Evolutionary conservation across 1,140 invertebrate species (phyloP).

Genomic region (Matsumurasca onukii): DNA sequence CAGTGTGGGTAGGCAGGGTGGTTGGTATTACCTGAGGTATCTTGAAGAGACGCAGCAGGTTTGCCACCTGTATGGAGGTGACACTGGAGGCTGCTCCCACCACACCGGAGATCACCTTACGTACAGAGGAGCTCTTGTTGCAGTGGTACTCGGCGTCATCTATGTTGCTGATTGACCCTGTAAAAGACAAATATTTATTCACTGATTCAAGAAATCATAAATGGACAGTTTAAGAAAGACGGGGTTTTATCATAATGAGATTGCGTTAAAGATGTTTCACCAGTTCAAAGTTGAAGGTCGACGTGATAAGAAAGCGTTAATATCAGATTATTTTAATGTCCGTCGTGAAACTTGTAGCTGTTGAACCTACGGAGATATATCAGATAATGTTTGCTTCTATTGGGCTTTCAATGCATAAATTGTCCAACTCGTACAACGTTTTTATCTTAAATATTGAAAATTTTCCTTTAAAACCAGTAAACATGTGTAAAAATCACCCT

Average conservation of each 20-base stretch:
- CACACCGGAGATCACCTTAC: constrained; percentile 91
- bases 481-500: neutral
- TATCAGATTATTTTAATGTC: neutral
- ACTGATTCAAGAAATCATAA: neutral
- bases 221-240: neutral
- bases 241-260: neutral
- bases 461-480: neutral
- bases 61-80: too few species aligned
- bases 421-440: neutral
- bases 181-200: neutral
- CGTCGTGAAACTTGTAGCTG: neutral
- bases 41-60: constrained; percentile 88
- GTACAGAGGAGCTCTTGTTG: constrained; percentile 77
- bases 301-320: neutral
- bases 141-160: constrained; percentile 86
- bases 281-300: neutral
- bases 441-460: neutral
- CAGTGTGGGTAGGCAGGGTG: neutral
- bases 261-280: neutral
- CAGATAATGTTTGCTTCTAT: neutral
- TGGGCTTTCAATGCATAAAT: neutral
- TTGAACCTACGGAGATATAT: neutral
- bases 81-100: too few species aligned
- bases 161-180: constrained; percentile 95
- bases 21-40: constrained; percentile 81